These are phyloP conservation scores for Poicephalus gulielmi DNA, from an alignment of 2,113 vertebrate species.

Conservation along the genomic window DNA sequence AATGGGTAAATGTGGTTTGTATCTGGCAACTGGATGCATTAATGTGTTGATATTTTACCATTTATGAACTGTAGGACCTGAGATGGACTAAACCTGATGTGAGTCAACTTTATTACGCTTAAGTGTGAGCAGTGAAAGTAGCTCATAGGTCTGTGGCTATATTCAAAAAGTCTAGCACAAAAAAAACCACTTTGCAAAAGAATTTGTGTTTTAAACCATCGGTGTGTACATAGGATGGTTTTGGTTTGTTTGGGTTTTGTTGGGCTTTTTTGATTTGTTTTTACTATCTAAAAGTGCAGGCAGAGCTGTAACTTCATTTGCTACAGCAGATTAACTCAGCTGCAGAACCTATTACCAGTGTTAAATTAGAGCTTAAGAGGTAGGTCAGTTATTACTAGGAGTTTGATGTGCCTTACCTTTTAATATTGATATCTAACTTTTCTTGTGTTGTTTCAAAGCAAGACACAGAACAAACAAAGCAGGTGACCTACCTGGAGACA, in stretches of 20 bases:
- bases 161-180: not conserved
- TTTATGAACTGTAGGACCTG: not conserved
- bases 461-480: not conserved
- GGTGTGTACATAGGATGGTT: not conserved
- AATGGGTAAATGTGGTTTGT: not conserved
- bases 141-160: not conserved
- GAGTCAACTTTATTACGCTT: not conserved
- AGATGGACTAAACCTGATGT: not conserved
- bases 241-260: not conserved
- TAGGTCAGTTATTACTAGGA: not conserved
- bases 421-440: not conserved
- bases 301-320: not conserved
- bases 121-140: not conserved
- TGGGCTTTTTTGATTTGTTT: not conserved
- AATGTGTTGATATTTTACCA: not conserved
- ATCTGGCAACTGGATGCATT: not conserved
- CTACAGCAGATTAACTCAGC: not conserved
- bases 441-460: not conserved
- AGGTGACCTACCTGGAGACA: not conserved
- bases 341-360: not conserved
- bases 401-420: not conserved
- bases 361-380: not conserved
- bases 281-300: not conserved
- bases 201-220: not conserved
- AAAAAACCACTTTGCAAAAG: not conserved